These are phyloP conservation scores for Panorpa germanica DNA, from an alignment of 2,888 invertebrate genomes.

Conservation along the genomic window DNA sequence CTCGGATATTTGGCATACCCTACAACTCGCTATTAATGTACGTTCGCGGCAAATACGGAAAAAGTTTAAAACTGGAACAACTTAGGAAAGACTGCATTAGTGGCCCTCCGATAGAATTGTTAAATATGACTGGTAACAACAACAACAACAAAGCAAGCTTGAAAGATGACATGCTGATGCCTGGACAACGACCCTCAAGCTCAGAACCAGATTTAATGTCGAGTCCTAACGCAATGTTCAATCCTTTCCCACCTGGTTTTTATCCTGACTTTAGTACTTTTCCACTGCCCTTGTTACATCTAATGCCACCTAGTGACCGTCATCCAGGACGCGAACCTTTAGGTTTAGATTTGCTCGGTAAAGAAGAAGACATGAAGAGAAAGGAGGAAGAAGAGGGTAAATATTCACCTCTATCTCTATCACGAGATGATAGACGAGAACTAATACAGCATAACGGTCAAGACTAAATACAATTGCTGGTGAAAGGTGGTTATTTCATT, in stretches of 20 bases:
- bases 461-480: too few species aligned
- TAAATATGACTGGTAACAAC: slow-evolving; percentile 39
- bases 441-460: slow-evolving; percentile 63
- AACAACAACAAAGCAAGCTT: slow-evolving; percentile 33
- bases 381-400: slow-evolving; percentile 20
- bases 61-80: slow-evolving; percentile 74
- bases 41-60: slow-evolving; percentile 84
- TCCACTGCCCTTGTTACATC: slow-evolving; percentile 68
- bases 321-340: slow-evolving; percentile 28
- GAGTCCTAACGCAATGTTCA: slow-evolving; percentile 44
- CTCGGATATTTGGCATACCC: slow-evolving; percentile 80
- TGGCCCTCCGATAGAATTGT: slow-evolving; percentile 50
- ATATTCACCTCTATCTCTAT: slow-evolving; percentile 33
- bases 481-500: too few species aligned
- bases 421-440: slow-evolving; percentile 40
- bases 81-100: slow-evolving; percentile 76
- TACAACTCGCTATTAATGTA: slow-evolving; percentile 86
- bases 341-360: too few species aligned
- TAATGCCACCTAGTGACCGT: slow-evolving; percentile 61
- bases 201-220: slow-evolving; percentile 45
- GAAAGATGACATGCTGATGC: slow-evolving; percentile 24
- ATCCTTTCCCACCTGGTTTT: slow-evolving; percentile 61
- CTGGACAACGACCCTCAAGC: slow-evolving; percentile 39
- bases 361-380: slow-evolving; percentile 12
- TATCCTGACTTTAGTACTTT: slow-evolving; percentile 68